phyloP scores from a whole-genome alignment of 2,797 vertebrate species.

The Onychomys arenicola region DNA sequence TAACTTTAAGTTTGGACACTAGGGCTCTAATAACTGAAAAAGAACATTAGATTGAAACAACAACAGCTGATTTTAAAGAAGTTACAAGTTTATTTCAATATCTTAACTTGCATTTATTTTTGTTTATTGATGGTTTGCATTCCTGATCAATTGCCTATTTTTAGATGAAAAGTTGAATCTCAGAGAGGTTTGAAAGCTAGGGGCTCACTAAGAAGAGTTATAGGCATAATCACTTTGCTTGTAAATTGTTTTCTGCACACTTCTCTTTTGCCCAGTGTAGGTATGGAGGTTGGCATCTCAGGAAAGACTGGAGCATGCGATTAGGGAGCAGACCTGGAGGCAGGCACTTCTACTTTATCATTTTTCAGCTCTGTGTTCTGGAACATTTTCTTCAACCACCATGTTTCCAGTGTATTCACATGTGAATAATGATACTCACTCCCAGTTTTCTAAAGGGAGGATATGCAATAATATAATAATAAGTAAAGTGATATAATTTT shows the following conservation, averaged over 20 bases:
- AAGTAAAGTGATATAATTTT: conserved; percentile 6
- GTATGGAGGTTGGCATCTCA: background rate
- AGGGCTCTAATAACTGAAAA: background rate
- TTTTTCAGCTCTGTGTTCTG: background rate
- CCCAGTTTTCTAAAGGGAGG: background rate
- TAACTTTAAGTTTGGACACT: background rate
- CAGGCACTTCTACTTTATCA: background rate
- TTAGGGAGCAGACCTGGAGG: background rate
- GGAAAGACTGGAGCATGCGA: background rate
- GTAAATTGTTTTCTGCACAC: background rate
- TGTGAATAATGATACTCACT: background rate
- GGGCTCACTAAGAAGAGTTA: background rate
- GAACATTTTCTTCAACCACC: background rate
- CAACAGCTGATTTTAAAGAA: background rate
- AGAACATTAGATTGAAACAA: background rate
- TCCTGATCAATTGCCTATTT: background rate
- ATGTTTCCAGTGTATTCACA: background rate
- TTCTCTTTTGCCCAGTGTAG: background rate
- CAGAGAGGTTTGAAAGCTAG: background rate
- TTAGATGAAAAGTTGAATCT: background rate
- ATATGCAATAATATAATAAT: background rate
- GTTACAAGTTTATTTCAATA: background rate
- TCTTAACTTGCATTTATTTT: background rate
- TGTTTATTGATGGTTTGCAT: background rate
- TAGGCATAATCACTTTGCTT: conserved; percentile 1